Base-by-base conservation (phyloP, 2,888 invertebrate genomes). In the Myathropa florea region DNA sequence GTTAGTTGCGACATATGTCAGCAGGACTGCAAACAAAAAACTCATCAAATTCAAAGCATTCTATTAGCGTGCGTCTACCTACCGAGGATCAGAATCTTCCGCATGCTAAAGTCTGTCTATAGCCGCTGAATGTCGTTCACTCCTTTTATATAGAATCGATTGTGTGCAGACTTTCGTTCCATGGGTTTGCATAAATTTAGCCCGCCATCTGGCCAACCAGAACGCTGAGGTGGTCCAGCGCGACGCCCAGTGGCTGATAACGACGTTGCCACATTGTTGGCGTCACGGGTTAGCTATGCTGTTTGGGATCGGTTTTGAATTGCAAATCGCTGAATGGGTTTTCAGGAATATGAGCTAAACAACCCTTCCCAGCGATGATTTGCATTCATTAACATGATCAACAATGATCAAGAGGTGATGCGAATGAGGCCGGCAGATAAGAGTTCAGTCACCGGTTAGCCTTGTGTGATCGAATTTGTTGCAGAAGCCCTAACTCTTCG, bases 91-190 rank as follows among this genome's bases (percentile, higher is more conserved):
- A 79, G 60, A 72, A 72, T 33, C 59, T 60, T 65, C 28, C 72
- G 79, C 79, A 79, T 79, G 79, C 33, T 79, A 4, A 72, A 72
- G 26, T 65, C 65, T 21, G 10, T 79, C 79, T 79, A 65, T 21
- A 60, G 23, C 4, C 26, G 46, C 14, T 60, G 14, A 36, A 53
- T 33, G 33, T 21, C 33, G 14, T 4, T 60, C 65, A 0, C 14
- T 26, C 60, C 72, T 79, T 79, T 72, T 79, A 79, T 79, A 79
- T 57, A 68, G 23, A 39, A 23, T 63, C 70, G 33, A 18, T 10
- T 46, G 46, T 33, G 21, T 3, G 63, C 26, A 55, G 24, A 24
- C 59, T 53, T 46, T 9, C 7, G 24, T 60, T 64, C 23, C n/a
- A 33, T 24, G 24, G 59, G 26, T 72, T 60, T 65, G 72, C 64